Evolutionary conservation across 2,797 vertebrate species (phyloP).

Genomic region (Denticeps clupeoides): DNA sequence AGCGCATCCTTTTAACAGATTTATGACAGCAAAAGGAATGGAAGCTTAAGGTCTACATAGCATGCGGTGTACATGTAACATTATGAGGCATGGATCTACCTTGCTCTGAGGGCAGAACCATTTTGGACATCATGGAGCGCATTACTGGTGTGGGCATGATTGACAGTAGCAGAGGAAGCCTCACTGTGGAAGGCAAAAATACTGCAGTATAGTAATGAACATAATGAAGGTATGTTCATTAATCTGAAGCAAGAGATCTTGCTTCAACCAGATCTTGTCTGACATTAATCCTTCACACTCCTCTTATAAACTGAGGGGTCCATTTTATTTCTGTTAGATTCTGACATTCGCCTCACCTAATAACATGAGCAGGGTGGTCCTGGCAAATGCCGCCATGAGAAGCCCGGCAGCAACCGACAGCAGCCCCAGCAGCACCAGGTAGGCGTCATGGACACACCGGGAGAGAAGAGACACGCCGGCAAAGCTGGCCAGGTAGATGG

Average conservation of each 20-base stretch:
- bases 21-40: too few relatives aligned
- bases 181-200: conserved; percentile 46
- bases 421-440: conserved; percentile 65
- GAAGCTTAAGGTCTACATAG: too few relatives aligned
- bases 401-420: conserved; percentile 59
- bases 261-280: too few relatives aligned
- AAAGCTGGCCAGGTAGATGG: conserved; percentile 63
- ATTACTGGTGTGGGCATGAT: conserved; percentile 65
- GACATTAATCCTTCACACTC: too few relatives aligned
- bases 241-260: too few relatives aligned
- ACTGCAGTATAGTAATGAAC: too few relatives aligned
- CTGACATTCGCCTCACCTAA: conserved; percentile 57
- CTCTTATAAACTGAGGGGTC: too few relatives aligned
- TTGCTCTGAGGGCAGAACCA: conserved; percentile 60
- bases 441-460: conserved; percentile 55
- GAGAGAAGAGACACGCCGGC: conserved; percentile 62
- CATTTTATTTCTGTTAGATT: too few relatives aligned
- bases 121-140: conserved; percentile 70
- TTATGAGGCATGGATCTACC: conserved; percentile 57
- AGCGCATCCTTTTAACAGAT: too few relatives aligned
- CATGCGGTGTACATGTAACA: too few relatives aligned
- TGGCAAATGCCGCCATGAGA: conserved; percentile 58
- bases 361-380: conserved; percentile 66
- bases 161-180: conserved; percentile 55
- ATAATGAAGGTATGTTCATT: too few relatives aligned